A percentile compares a stretch with the other conserved stretches of the same genome.
These are phyloP conservation scores for Dendrolimus houi DNA, from an alignment of 2,888 invertebrate species.

Conservation along the genomic window DNA sequence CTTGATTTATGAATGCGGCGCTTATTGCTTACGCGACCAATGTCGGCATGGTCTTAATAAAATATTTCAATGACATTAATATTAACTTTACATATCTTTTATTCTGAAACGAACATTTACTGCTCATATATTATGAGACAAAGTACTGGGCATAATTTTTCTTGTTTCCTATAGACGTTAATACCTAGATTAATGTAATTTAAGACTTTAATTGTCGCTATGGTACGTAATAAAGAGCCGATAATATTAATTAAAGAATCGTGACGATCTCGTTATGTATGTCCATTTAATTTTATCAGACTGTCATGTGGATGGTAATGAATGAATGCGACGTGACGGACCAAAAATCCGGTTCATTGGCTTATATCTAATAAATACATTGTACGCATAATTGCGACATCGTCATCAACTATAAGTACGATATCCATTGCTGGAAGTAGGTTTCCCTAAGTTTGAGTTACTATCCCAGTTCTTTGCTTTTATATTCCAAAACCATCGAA, in stretches of 20 bases:
- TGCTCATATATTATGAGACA: slow-evolving; percentile 28
- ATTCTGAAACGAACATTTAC: slow-evolving; percentile 35
- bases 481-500: too few relatives aligned
- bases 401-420: too few relatives aligned
- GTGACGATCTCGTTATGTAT: too few relatives aligned
- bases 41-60: slow-evolving; percentile 51
- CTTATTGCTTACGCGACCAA: slow-evolving; percentile 44
- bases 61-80: slow-evolving; percentile 57
- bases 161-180: background rate
- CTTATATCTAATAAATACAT: slow-evolving; percentile 8
- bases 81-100: slow-evolving; percentile 34
- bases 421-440: too few relatives aligned
- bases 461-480: too few relatives aligned
- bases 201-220: background rate
- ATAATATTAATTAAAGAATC: background rate
- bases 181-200: background rate
- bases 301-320: slow-evolving; percentile 8
- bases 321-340: background rate
- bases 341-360: slow-evolving; percentile 6
- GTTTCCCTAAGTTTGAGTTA: too few relatives aligned
- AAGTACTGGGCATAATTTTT: slow-evolving; percentile 9
- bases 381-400: too few relatives aligned
- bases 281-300: too few relatives aligned
- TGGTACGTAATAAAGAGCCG: background rate
- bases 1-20: slow-evolving; percentile 46